These are phyloP conservation scores for Prinia subflava DNA, from an alignment of 2,113 vertebrate species.

Conservation along the genomic window DNA sequence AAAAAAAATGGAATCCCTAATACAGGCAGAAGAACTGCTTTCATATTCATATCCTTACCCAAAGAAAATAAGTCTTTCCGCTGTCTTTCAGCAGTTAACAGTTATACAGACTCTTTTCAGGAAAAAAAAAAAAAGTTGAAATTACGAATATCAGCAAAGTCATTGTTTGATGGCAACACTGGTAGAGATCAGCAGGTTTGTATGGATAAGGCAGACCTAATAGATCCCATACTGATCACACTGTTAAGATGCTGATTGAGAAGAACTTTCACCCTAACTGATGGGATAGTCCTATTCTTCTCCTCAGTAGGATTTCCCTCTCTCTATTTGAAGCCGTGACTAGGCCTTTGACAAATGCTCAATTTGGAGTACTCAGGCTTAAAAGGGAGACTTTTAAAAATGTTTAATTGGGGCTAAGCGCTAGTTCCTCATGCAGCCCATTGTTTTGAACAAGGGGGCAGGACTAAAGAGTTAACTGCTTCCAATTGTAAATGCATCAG, in stretches of 20 bases:
- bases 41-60: background rate
- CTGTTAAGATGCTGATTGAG: background rate
- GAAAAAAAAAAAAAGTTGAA: background rate
- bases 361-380: conserved; percentile 49
- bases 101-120: background rate
- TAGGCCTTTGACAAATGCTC: conserved; percentile 49
- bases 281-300: conserved; percentile 33
- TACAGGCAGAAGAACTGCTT: background rate
- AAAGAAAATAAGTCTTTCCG: background rate
- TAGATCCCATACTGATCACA: background rate
- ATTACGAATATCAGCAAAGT: background rate
- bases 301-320: conserved; percentile 30
- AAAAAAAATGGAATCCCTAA: background rate
- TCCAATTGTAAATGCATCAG: conserved; percentile 60
- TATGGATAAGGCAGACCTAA: background rate
- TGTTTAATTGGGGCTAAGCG: conserved; percentile 55
- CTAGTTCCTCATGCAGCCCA: conserved; percentile 32
- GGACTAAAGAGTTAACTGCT: conserved; percentile 65
- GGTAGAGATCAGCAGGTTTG: background rate
- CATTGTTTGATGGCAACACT: background rate
- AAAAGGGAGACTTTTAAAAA: conserved; percentile 56
- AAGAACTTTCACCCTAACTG: conserved; percentile 13
- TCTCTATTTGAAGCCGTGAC: conserved; percentile 25
- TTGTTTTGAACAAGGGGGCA: conserved; percentile 54
- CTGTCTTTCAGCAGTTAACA: background rate